Percentiles rank a stretch among this genome's conserved stretches.
These are phyloP conservation scores for Diadophis punctatus DNA, from an alignment of 2,113 vertebrate species.

Conservation along the genomic window DNA sequence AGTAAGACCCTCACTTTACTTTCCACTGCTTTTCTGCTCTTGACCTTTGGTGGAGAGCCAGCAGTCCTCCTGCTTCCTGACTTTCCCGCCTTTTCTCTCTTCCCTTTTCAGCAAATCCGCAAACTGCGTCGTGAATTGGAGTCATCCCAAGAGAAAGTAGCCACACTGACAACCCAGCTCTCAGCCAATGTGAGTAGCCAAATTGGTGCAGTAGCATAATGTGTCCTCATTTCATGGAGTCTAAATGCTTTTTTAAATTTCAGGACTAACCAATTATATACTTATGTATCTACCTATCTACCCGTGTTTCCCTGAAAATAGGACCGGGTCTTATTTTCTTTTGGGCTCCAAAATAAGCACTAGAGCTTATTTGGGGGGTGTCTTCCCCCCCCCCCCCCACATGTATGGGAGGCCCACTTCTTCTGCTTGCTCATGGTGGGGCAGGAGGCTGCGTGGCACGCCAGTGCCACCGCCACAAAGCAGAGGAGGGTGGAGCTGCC, in stretches of 20 bases:
- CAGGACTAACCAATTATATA: background rate
- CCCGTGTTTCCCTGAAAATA: too few species aligned
- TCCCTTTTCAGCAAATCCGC: conserved; percentile 85
- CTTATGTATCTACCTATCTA: too few species aligned
- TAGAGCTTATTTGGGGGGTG: too few species aligned
- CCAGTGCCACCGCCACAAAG: too few species aligned
- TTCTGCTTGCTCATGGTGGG: too few species aligned
- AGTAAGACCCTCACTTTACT: conserved; percentile 41
- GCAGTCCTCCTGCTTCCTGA: background rate
- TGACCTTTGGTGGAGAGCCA: fast-evolving
- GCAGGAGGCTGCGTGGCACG: too few species aligned
- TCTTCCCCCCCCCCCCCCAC: too few species aligned
- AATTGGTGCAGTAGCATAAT: background rate
- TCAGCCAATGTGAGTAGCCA: conserved; percentile 83
- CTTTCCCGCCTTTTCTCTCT: background rate
- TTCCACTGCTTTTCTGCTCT: background rate
- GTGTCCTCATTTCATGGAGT: background rate
- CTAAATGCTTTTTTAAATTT: background rate
- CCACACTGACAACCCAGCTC: conserved; percentile 86
- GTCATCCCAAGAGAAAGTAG: conserved; percentile 95
- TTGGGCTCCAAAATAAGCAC: too few species aligned
- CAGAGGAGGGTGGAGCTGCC: too few species aligned
- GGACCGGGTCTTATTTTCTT: too few species aligned
- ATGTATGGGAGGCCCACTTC: too few species aligned
- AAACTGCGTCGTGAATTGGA: conserved; percentile 91